Conservation (phyloP, 2,888 invertebrate species). For the Caenorhabditis zanzibari region DNA sequence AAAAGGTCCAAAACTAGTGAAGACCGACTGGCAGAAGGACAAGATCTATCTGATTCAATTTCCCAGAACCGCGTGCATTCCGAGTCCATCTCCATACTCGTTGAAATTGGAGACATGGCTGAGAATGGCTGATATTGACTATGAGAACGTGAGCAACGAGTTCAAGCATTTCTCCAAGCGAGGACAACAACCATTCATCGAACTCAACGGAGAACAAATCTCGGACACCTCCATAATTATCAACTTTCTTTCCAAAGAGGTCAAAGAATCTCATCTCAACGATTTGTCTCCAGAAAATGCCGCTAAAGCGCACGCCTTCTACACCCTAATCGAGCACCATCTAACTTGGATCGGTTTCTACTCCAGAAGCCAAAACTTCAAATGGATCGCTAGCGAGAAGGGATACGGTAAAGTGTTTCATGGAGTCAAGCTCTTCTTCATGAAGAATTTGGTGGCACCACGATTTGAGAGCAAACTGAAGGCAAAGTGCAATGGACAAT, state of each 20-base stretch:
- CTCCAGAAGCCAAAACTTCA: slow-evolving; percentile 65
- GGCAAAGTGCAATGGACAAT: slow-evolving; percentile 77
- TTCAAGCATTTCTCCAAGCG: slow-evolving; percentile 75
- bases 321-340: slow-evolving; percentile 75
- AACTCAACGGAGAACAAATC: slow-evolving; percentile 95
- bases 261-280: slow-evolving; percentile 35
- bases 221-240: slow-evolving; percentile 94
- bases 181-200: slow-evolving; percentile 90
- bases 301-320: slow-evolving; percentile 71
- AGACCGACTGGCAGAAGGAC: slow-evolving; percentile 85
- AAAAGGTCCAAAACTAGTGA: slow-evolving; percentile 64
- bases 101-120: slow-evolving; percentile 97
- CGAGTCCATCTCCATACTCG: slow-evolving; percentile 93
- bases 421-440: slow-evolving; percentile 73
- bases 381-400: slow-evolving; percentile 72
- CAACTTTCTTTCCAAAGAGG: slow-evolving; percentile 64
- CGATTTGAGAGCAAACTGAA: slow-evolving; percentile 47
- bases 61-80: slow-evolving; percentile 92
- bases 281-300: slow-evolving; percentile 66
- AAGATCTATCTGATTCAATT: slow-evolving; percentile 95
- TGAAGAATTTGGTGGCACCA: slow-evolving; percentile 65
- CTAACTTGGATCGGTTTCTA: slow-evolving; percentile 73
- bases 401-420: slow-evolving; percentile 69
- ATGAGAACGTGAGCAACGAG: slow-evolving; percentile 86
- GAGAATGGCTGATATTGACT: slow-evolving; percentile 92